A percentile compares a stretch with the other conserved stretches of the same genome.
Evolutionary conservation across 2,113 vertebrate genomes (phyloP).

Genomic region (Rhagologus leucostigma): DNA sequence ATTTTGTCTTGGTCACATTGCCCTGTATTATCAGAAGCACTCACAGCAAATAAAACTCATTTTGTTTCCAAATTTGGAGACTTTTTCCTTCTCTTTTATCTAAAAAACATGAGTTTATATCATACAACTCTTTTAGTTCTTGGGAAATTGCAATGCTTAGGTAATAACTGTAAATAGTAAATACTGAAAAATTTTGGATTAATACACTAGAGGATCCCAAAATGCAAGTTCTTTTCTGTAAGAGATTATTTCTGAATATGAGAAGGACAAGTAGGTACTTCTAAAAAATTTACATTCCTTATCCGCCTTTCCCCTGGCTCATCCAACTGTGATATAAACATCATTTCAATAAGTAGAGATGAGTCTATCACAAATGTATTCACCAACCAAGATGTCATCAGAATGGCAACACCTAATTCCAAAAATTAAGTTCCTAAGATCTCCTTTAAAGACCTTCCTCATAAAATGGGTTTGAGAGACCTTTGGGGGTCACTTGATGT

Average conservation of each 20-base stretch:
- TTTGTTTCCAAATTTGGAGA: slow-evolving; percentile 22
- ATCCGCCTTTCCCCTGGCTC: not conserved
- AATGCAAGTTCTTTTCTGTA: not conserved
- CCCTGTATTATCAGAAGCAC: not conserved
- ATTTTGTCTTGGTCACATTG: not conserved
- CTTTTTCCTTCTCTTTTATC: not conserved
- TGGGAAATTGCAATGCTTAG: not conserved
- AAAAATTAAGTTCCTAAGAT: not conserved
- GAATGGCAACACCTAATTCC: not conserved
- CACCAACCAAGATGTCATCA: not conserved
- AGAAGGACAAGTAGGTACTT: not conserved
- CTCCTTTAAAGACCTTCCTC: not conserved
- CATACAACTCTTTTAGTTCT: not conserved
- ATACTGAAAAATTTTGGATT: not conserved
- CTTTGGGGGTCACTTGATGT: not conserved
- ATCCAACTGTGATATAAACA: not conserved
- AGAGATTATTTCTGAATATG: not conserved
- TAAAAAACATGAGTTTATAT: not conserved
- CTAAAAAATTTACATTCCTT: not conserved
- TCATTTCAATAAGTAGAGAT: not conserved
- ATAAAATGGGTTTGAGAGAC: not conserved
- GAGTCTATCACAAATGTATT: not conserved
- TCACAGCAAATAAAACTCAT: not conserved
- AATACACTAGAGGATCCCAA: not conserved
- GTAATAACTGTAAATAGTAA: not conserved